Evolutionary conservation across 2,113 vertebrate species (phyloP).

Genomic region (Trogon surrucura): DNA sequence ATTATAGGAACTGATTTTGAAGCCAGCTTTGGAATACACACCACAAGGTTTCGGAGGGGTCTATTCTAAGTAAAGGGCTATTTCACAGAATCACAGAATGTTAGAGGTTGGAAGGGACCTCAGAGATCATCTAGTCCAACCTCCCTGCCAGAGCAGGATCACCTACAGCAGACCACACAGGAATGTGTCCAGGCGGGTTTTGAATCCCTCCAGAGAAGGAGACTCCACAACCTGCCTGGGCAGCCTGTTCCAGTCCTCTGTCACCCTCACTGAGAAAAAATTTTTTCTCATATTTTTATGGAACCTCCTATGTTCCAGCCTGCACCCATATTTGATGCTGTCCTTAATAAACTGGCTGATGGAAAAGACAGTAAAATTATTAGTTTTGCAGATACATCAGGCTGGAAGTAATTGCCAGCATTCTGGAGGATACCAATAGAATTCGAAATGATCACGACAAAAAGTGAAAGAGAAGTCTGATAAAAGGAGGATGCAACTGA

Average conservation of each 20-base stretch:
- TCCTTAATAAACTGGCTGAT: neutral
- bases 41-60: neutral
- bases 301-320: no score
- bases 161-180: no score
- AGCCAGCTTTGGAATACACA: neutral
- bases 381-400: neutral
- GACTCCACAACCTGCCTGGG: no score
- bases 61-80: neutral
- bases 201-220: no score
- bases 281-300: no score
- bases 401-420: neutral
- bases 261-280: no score
- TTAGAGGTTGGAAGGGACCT: no score
- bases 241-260: no score
- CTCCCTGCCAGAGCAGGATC: no score
- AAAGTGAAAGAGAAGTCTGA: neutral
- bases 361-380: slow-evolving; percentile 6
- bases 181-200: no score
- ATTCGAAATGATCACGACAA: neutral
- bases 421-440: neutral
- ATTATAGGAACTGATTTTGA: slow-evolving; percentile 9
- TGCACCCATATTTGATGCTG: neutral
- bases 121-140: no score
- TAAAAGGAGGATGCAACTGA: neutral
- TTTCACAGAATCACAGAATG: neutral